Conservation (phyloP, 1,140 invertebrate species). For the Nasonia longicornis region DNA sequence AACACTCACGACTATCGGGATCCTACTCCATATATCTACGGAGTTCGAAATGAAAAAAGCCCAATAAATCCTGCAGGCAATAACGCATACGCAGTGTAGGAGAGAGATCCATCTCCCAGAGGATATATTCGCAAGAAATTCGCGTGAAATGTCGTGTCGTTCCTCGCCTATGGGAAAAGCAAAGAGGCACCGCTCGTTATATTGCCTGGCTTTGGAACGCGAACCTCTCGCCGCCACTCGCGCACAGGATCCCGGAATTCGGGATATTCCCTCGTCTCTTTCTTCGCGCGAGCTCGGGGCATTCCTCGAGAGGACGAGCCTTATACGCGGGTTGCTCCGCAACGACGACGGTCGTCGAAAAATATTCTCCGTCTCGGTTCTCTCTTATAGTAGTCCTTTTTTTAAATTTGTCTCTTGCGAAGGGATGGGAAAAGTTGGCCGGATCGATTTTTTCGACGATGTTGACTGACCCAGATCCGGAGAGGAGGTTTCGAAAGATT, state of each 20-base stretch:
- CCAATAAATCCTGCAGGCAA: background rate
- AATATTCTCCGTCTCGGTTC: slow-evolving; percentile 13
- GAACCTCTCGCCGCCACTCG: slow-evolving; percentile 7
- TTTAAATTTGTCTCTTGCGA: background rate
- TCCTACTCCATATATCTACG: background rate
- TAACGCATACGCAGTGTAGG: background rate
- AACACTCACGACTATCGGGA: too few relatives aligned
- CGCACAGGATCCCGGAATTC: slow-evolving; percentile 46
- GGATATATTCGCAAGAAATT: slow-evolving; percentile 25
- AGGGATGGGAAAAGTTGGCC: background rate
- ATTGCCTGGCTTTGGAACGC: slow-evolving; percentile 14
- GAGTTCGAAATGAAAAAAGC: background rate
- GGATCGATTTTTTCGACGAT: background rate
- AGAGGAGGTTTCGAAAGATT: background rate
- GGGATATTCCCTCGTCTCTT: slow-evolving; percentile 52
- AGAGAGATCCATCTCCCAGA: background rate
- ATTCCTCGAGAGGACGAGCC: slow-evolving; percentile 15
- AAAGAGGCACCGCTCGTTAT: slow-evolving; percentile 20
- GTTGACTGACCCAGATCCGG: slow-evolving; percentile 15
- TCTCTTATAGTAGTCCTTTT: background rate
- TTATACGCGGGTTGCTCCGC: background rate
- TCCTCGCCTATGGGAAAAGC: slow-evolving; percentile 41
- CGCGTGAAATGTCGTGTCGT: slow-evolving; percentile 42
- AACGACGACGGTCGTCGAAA: slow-evolving; percentile 5
- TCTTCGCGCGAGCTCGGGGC: background rate